phyloP scores from a whole-genome alignment of 2,888 invertebrate species.

The Proisotoma minuta region DNA sequence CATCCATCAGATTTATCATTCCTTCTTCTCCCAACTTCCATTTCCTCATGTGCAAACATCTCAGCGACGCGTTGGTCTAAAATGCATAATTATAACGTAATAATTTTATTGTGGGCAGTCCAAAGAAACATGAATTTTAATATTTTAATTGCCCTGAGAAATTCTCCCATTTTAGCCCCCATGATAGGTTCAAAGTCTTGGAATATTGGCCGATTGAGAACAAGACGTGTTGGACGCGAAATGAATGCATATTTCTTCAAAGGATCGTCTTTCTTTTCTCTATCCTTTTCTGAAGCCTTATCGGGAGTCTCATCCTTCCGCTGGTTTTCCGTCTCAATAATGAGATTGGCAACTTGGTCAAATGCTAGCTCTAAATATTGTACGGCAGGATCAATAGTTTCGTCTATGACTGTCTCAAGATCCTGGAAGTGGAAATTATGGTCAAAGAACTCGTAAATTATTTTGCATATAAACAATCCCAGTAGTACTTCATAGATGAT shows the following conservation, averaged over 20 bases:
- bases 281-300: not conserved
- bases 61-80: constrained; percentile 39
- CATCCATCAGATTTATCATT: constrained; percentile 40
- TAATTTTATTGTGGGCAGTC: not conserved
- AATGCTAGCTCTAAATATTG: constrained; percentile 19
- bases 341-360: constrained; percentile 18
- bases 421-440: too few species aligned
- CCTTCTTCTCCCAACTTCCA: constrained; percentile 45
- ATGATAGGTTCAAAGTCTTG: constrained; percentile 28
- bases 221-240: constrained; percentile 36
- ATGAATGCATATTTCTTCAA: constrained; percentile 23
- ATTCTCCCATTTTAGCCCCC: constrained; percentile 40
- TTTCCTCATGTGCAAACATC: constrained; percentile 42
- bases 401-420: not conserved
- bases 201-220: constrained; percentile 45
- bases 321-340: constrained; percentile 3
- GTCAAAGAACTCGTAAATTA: too few species aligned
- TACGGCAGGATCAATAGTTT: constrained; percentile 12
- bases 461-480: too few species aligned
- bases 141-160: constrained; percentile 36
- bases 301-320: not conserved
- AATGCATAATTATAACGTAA: not conserved
- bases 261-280: not conserved
- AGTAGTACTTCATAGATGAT: too few species aligned
- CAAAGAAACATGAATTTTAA: not conserved